Base-by-base conservation (phyloP, 2,888 invertebrate species). In the Drosophila neutralis region DNA sequence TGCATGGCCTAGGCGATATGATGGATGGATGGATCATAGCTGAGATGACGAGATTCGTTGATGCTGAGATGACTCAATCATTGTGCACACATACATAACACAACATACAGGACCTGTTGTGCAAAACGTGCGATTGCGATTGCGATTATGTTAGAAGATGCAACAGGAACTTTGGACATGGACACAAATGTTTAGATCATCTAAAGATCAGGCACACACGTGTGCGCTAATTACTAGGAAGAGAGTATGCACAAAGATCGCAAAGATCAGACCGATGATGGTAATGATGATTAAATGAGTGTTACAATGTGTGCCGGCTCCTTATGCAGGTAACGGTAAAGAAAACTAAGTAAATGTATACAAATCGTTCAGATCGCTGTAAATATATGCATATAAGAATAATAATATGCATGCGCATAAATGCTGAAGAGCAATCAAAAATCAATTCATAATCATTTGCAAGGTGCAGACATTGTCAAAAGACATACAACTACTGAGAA, bases 371-470 rank as follows among this genome's bases (percentile, higher is more conserved):
- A 45, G 31, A 42, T 18, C 15, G 15, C 13, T 51, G 48, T 38
- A 73, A 45, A 63, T 66, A 78, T 73, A 78, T 65, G 36, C 59
- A 64, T 49, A 53, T 61, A 56, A n/a, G 35, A 10, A 42, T 45
- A 42, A 74, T 73, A 83, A 64, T 65, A 75, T 71, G 73, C 85
- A 85, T 79, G 59, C 69, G 59, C 73, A 63, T 51, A 62, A 69
- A 40, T 40, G 57, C 57, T 31, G 29, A 31, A 66, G 60, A 76
- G 89, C 91, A 91, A 91, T 91, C 91, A 91, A 91, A 92, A 91
- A 90, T 80, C 91, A 91, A 91, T 91, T 91, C 91, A 91, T 92
- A 92, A 92, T 83, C 91, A 91, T 91, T 91, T 91, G 91, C 91
- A 91, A 89, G 87, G 83, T 89, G 87, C 84, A 84, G 85, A 84